Conservation (phyloP, 2,113 vertebrate genomes). For the Willisornis vidua region DNA sequence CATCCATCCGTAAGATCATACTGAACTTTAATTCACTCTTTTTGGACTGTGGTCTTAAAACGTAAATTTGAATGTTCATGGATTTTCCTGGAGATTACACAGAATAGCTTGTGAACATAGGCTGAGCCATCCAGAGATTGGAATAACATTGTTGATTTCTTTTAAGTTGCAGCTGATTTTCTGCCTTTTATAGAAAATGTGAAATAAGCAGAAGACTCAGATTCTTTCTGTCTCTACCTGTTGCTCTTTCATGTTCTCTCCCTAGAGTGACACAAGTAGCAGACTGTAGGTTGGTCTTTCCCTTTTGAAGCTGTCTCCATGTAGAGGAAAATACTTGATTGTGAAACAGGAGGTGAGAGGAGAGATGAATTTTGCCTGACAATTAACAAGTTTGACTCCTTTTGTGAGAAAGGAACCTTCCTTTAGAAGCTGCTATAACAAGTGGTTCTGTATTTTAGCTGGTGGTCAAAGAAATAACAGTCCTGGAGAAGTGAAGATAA, state of each 20-base stretch:
- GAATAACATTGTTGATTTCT: background rate
- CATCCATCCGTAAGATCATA: background rate
- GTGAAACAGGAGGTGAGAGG: background rate
- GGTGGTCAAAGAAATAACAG: background rate
- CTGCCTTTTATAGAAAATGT: background rate
- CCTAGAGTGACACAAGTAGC: background rate
- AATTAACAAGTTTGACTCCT: background rate
- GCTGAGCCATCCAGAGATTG: background rate
- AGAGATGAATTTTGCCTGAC: background rate
- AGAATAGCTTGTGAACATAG: background rate
- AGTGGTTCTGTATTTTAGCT: background rate
- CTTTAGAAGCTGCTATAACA: background rate
- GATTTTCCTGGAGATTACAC: background rate
- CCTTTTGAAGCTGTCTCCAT: background rate
- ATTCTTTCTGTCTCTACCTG: background rate
- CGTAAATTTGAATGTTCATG: background rate
- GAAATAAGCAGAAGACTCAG: background rate
- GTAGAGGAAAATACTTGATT: background rate
- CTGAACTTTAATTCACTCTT: background rate
- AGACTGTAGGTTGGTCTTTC: background rate
- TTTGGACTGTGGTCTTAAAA: background rate
- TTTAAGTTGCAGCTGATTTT: background rate
- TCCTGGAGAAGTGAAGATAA: background rate
- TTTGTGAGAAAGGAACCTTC: background rate
- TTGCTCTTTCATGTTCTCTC: background rate